phyloP scores from a whole-genome alignment of 2,888 invertebrate species.

The Lymantria dispar region DNA sequence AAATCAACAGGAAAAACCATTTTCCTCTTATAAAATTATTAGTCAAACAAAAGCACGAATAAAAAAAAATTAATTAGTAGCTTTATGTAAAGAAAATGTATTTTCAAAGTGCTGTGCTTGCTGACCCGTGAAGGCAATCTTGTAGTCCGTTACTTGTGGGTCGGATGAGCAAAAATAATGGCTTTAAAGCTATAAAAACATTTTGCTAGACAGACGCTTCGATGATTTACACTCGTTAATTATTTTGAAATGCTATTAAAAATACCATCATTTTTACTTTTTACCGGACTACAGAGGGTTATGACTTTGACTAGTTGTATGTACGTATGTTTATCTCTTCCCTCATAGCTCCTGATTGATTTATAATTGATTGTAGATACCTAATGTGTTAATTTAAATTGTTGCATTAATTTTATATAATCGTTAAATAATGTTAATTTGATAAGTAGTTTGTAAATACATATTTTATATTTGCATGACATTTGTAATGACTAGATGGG shows the following conservation, averaged over 20 bases:
- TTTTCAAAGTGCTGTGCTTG: constrained; percentile 23
- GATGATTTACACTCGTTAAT: constrained; percentile 3
- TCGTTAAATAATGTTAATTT: too few species aligned
- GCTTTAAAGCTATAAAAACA: constrained; percentile 24
- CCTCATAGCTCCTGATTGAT: too few species aligned
- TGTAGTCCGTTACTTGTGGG: not conserved
- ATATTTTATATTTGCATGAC: too few species aligned
- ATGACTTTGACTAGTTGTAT: too few species aligned
- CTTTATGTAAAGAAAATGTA: constrained; percentile 17
- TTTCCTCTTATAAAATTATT: not conserved
- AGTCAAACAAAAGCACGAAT: constrained; percentile 7
- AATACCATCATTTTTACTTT: too few species aligned
- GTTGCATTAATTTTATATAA: too few species aligned
- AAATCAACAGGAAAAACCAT: not conserved
- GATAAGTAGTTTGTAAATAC: too few species aligned
- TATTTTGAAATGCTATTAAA: constrained; percentile 7
- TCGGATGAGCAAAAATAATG: constrained; percentile 22
- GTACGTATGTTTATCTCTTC: too few species aligned
- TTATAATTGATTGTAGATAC: too few species aligned
- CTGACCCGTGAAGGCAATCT: constrained; percentile 17
- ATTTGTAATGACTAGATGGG: too few species aligned
- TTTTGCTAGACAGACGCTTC: constrained; percentile 2
- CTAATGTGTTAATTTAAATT: too few species aligned
- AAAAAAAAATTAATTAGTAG: constrained; percentile 22
- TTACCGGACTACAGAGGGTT: too few species aligned